Evolutionary conservation across 2,797 vertebrate species (phyloP).

Genomic region (Lepus oiostolus): DNA sequence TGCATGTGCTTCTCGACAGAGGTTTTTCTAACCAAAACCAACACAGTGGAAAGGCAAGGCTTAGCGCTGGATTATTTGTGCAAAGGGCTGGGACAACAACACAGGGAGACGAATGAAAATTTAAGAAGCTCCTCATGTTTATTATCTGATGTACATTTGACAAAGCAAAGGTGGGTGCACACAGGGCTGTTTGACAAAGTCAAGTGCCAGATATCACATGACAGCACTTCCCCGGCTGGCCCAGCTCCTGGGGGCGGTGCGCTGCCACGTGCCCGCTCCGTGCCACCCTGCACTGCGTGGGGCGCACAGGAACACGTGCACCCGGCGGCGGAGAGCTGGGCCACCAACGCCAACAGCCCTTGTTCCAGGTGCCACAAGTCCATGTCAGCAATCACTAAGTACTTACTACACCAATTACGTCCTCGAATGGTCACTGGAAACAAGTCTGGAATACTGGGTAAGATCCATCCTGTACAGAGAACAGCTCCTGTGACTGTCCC

Average conservation of each 20-base stretch:
- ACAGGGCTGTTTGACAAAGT: conserved; percentile 81
- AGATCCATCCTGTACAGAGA: conserved; percentile 27
- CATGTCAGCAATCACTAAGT: neutral
- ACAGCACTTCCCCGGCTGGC: neutral
- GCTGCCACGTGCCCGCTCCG: neutral
- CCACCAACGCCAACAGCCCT: neutral
- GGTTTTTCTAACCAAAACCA: conserved; percentile 38
- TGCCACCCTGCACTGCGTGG: neutral
- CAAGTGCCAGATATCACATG: conserved; percentile 66
- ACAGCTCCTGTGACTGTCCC: neutral
- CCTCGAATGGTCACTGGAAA: conserved; percentile 27
- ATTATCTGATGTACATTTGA: conserved; percentile 87
- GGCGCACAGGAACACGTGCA: neutral
- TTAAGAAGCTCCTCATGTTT: conserved; percentile 86
- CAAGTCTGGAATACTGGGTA: conserved; percentile 56
- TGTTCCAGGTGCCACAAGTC: neutral
- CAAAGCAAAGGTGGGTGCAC: conserved; percentile 84
- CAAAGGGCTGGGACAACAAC: conserved; percentile 76
- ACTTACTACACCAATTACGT: conserved; percentile 2
- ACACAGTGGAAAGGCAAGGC: conserved; percentile 21
- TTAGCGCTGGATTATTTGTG: conserved; percentile 15
- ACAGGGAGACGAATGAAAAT: conserved; percentile 74
- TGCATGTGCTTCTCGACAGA: neutral
- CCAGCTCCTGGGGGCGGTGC: neutral
- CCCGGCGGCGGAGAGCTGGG: neutral